Conservation (phyloP, 1,140 invertebrate species). For the Coenobita brevimanus region DNA sequence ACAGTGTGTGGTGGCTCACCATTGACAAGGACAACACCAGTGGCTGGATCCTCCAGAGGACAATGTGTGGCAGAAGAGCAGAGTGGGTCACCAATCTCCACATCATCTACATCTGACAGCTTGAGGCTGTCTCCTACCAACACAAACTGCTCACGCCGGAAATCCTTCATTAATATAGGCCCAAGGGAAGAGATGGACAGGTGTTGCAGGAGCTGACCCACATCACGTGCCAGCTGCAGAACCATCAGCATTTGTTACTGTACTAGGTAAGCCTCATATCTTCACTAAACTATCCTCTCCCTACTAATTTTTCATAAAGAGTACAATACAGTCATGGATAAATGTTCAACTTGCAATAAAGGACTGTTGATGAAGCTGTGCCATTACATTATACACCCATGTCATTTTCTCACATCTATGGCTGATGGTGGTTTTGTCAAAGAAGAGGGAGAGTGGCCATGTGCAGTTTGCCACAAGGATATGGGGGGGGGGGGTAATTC, state of each 20-base stretch:
- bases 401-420: too few species aligned
- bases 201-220: conserved; percentile 30
- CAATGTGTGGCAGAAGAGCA: conserved; percentile 26
- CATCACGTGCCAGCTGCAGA: conserved; percentile 47
- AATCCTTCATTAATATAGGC: conserved; percentile 44
- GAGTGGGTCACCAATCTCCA: conserved; percentile 38
- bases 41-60: conserved; percentile 5
- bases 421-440: too few species aligned
- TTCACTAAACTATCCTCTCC: too few species aligned
- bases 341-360: too few species aligned
- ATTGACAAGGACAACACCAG: neutral
- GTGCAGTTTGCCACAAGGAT: too few species aligned
- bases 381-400: too few species aligned
- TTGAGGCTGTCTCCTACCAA: conserved; percentile 37
- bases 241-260: neutral
- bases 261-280: too few species aligned
- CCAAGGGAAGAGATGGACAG: conserved; percentile 43
- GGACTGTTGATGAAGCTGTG: too few species aligned
- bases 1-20: conserved; percentile 27
- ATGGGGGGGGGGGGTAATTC: too few species aligned
- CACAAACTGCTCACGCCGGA: conserved; percentile 52
- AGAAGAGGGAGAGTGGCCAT: too few species aligned
- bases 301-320: too few species aligned
- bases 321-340: too few species aligned
- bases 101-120: conserved; percentile 53